Base-by-base conservation (phyloP, 64 coral and sea anemone species). In the Montipora sp. region DNA sequence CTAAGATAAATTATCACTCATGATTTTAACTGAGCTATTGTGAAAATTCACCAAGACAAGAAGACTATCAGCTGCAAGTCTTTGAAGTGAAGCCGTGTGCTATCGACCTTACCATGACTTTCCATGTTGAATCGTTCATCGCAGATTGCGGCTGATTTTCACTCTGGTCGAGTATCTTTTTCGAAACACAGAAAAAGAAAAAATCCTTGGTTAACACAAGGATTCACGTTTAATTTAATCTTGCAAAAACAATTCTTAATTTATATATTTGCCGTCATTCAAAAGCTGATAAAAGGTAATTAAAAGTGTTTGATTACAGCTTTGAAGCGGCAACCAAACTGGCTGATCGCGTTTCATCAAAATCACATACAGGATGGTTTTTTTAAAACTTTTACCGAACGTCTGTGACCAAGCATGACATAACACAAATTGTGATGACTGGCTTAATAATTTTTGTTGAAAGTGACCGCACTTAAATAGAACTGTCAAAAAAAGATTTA, bases 1-100 rank as follows among this genome's bases (percentile, higher is more conserved):
- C 61, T 50, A 36, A 85, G 82, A 85, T 85, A 72, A 85, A 71
- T 85, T 85, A 85, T 85, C 63, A 85, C 65, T 21, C 44, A 72
- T 72, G 45, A 85, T 66, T 85, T 85, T 85, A 85, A 85, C 82
- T 85, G 16, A 45, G 65, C 65, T 85, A 85, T 85, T 85, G 82
- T 85, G 61, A 72, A 85, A 85, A 85, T 85, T 51, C 61, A 50
- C 61, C 18, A 47, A 47, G 82, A 85, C 71, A 85, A 85, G 65
- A 16, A 70, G 20, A 55, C 27, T 50, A 71, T 85, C 82, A 85
- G 82, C 82, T 85, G 82, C 82, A 71, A 14, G 44, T 67, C 63
- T 71, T 85, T 85, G 3, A 57, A 50, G 82, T 48, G 65, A 71
- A 85, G 65, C 82, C 63, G 44, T 72, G 65, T 72, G 82, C 47